phyloP scores from a whole-genome alignment of 2,113 vertebrate species.

The Burhinus oedicnemus region DNA sequence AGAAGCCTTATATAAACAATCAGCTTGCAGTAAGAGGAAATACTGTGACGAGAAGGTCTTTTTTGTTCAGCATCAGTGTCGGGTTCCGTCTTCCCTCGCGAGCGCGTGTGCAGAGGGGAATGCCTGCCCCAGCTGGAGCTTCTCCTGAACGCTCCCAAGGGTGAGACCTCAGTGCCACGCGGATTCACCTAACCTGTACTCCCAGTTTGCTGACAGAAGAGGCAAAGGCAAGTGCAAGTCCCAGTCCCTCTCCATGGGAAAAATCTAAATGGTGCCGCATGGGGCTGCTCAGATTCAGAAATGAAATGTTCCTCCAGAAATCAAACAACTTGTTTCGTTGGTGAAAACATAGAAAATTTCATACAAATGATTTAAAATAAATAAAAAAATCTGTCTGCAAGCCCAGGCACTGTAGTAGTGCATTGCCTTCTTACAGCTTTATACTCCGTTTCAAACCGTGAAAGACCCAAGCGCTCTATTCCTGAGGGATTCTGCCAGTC shows the following conservation, averaged over 20 bases:
- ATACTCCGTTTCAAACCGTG: background rate
- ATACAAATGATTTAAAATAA: background rate
- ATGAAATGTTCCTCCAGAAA: background rate
- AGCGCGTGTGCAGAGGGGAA: fast-evolving
- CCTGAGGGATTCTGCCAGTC: background rate
- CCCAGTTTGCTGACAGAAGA: background rate
- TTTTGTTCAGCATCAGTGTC: background rate
- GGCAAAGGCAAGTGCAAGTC: background rate
- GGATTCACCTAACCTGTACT: background rate
- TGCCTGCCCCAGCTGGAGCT: background rate
- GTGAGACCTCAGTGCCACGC: fast-evolving
- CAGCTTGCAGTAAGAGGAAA: background rate
- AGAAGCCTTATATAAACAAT: background rate
- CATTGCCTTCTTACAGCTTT: background rate
- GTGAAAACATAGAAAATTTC: background rate
- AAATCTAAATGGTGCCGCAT: background rate
- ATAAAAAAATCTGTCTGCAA: background rate
- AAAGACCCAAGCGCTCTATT: background rate
- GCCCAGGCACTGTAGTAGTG: background rate
- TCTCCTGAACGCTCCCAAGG: fast-evolving
- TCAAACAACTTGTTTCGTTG: background rate
- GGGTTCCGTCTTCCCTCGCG: background rate
- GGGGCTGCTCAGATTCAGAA: background rate
- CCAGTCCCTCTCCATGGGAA: background rate
- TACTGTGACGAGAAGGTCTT: background rate